Percentiles rank a stretch among this genome's conserved stretches.
phyloP scores from a whole-genome alignment of 2,888 invertebrate species.

The Stenurella melanura region DNA sequence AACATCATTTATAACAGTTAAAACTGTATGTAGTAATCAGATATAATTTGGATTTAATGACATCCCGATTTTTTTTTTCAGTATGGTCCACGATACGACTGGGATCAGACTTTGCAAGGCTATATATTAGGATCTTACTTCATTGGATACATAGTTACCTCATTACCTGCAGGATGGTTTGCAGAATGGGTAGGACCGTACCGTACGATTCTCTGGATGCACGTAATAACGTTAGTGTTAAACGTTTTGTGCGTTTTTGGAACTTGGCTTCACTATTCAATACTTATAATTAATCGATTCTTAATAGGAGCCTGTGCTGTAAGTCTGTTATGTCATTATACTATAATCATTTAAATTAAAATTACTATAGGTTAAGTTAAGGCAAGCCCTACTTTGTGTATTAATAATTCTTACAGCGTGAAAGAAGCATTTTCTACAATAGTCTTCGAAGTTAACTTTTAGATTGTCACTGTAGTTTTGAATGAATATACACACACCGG shows the following conservation, averaged over 20 bases:
- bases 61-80: too few relatives aligned
- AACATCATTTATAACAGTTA: too few relatives aligned
- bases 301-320: conserved; percentile 78
- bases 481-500: too few relatives aligned
- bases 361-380: too few relatives aligned
- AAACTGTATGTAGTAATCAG: too few relatives aligned
- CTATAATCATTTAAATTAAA: too few relatives aligned
- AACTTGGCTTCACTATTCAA: conserved; percentile 75
- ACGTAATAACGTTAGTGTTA: conserved; percentile 56
- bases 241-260: conserved; percentile 75
- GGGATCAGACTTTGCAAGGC: conserved; percentile 61
- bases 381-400: too few relatives aligned
- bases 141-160: conserved; percentile 62
- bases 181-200: conserved; percentile 63
- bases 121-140: conserved; percentile 61
- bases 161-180: conserved; percentile 61
- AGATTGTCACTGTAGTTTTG: too few relatives aligned
- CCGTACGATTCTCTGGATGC: conserved; percentile 60
- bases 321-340: conserved; percentile 60
- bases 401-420: too few relatives aligned
- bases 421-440: too few relatives aligned
- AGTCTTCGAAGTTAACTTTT: too few relatives aligned
- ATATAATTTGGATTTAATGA: too few relatives aligned
- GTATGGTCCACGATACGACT: conserved; percentile 54
- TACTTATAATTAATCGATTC: conserved; percentile 76